Percentiles rank a stretch among this genome's conserved stretches.
Conservation (phyloP, 1,140 invertebrate genomes). For the Bombus balteatus region DNA sequence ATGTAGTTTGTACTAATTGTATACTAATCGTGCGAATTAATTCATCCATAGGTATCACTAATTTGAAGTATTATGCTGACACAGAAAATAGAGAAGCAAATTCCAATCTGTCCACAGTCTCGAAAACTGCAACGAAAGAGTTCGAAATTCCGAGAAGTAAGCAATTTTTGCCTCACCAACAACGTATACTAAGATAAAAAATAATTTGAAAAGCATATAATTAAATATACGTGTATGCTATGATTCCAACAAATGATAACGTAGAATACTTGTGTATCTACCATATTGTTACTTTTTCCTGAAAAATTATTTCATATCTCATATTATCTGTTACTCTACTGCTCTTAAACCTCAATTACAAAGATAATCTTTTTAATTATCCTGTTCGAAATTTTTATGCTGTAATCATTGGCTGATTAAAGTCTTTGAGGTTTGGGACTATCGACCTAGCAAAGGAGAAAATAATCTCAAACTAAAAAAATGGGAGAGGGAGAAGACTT, state of each 20-base stretch:
- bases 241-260: neutral
- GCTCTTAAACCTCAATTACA: neutral
- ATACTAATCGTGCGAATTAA: neutral
- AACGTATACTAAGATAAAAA: neutral
- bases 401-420: too few species aligned
- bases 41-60: neutral
- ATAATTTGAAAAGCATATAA: too few species aligned
- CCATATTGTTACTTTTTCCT: neutral
- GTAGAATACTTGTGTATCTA: neutral
- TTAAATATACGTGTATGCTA: too few species aligned
- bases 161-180: neutral
- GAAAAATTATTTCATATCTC: neutral
- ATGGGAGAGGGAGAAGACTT: too few species aligned
- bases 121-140: neutral
- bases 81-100: neutral
- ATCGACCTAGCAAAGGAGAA: too few species aligned
- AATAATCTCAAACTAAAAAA: too few species aligned
- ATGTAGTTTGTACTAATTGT: too few species aligned
- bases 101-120: neutral
- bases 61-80: neutral
- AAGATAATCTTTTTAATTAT: neutral
- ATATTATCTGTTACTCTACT: neutral
- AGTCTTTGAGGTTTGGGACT: too few species aligned
- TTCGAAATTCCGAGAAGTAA: neutral
- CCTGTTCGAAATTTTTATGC: neutral